Percentiles rank a stretch among this genome's conserved stretches.
These are phyloP conservation scores for Simalia tracyae DNA, from an alignment of 2,797 vertebrate genomes.

Conservation along the genomic window DNA sequence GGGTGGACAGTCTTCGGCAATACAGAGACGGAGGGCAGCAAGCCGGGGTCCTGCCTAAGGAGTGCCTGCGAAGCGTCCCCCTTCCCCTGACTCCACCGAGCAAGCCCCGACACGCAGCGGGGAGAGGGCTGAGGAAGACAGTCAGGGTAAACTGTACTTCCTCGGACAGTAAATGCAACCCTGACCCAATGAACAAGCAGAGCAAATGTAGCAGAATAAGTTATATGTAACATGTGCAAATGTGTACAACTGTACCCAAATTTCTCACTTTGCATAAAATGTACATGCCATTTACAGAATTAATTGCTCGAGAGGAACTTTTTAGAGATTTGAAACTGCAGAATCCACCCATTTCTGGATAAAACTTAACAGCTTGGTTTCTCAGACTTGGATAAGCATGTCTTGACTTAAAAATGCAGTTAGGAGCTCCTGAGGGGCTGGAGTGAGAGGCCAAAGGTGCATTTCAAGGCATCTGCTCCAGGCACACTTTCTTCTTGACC, in stretches of 20 bases:
- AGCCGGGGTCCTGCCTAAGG: neutral
- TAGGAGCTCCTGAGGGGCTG: neutral
- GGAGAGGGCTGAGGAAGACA: neutral
- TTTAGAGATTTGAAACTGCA: neutral
- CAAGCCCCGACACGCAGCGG: neutral
- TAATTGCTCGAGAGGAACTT: neutral
- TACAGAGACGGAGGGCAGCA: neutral
- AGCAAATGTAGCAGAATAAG: neutral
- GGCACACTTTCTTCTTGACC: neutral
- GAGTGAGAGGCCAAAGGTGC: neutral
- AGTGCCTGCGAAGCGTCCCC: neutral
- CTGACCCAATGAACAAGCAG: neutral
- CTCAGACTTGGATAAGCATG: neutral
- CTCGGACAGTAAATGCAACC: neutral
- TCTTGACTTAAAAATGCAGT: too few relatives aligned
- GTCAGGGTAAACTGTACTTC: neutral
- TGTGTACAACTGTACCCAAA: neutral
- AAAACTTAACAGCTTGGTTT: neutral
- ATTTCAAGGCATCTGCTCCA: neutral
- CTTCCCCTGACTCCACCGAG: neutral
- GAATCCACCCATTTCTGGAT: neutral
- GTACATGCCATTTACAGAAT: neutral
- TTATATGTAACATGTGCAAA: neutral
- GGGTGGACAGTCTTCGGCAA: neutral
- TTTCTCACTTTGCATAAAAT: neutral